phyloP scores from a whole-genome alignment of 2,797 vertebrate species.

The Lithobates sylvaticus region DNA sequence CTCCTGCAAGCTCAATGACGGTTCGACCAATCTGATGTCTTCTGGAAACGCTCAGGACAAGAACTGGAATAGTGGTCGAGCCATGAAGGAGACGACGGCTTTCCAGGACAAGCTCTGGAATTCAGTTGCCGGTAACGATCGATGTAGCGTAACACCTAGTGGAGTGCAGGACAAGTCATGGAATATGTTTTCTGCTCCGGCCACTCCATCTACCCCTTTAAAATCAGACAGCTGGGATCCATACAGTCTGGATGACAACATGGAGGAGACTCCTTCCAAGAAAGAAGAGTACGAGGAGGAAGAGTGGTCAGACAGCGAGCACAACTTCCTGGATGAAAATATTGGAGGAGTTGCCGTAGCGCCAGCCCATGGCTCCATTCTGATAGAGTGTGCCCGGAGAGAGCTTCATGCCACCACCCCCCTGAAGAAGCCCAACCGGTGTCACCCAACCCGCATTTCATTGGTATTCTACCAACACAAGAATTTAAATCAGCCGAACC shows the following conservation, averaged over 20 bases:
- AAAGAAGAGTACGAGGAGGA: constrained; percentile 84
- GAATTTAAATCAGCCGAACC: constrained; percentile 97
- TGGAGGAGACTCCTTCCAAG: constrained; percentile 69
- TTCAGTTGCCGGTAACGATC: constrained; percentile 81
- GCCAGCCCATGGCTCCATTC: constrained; percentile 92
- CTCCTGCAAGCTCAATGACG: constrained; percentile 71
- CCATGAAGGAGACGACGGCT: constrained; percentile 71
- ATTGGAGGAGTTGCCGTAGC: constrained; percentile 96
- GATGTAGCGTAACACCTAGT: constrained; percentile 78
- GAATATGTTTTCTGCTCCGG: constrained; percentile 83
- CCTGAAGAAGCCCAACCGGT: constrained; percentile 92
- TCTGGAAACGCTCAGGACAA: constrained; percentile 74
- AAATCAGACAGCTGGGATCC: constrained; percentile 80
- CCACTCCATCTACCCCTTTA: constrained; percentile 74
- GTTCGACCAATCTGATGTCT: constrained; percentile 56
- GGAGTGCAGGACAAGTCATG: constrained; percentile 88
- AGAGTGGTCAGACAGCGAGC: constrained; percentile 96
- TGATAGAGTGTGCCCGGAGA: constrained; percentile 94
- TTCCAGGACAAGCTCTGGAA: constrained; percentile 87
- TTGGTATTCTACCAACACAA: constrained; percentile 99
- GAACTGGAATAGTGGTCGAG: constrained; percentile 78
- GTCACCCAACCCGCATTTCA: constrained; percentile 97
- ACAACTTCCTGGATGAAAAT: constrained; percentile 97
- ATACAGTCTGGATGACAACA: constrained; percentile 77
- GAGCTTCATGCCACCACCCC: constrained; percentile 98